These are phyloP conservation scores for Dryobota labecula DNA, from an alignment of 2,888 invertebrate genomes.

Conservation along the genomic window DNA sequence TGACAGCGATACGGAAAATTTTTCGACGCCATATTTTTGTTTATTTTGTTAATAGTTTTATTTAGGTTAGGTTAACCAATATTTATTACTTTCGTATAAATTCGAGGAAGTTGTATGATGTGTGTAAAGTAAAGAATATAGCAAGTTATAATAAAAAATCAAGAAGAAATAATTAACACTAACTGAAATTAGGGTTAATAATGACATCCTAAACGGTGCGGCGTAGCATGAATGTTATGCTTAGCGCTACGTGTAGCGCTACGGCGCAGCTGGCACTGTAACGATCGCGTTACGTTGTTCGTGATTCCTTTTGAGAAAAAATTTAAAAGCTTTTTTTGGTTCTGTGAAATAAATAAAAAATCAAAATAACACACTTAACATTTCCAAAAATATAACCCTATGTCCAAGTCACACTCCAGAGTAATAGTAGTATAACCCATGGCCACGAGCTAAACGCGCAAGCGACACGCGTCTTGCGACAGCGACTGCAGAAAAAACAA, in stretches of 20 bases:
- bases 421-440: background rate
- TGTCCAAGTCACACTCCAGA: too few species aligned
- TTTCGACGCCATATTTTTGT: too few species aligned
- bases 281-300: background rate
- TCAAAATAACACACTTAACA: background rate
- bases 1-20: too few species aligned
- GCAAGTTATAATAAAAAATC: background rate
- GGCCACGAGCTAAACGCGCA: background rate
- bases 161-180: background rate
- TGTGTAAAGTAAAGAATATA: background rate
- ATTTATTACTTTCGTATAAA: too few species aligned
- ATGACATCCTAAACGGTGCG: background rate
- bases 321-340: background rate
- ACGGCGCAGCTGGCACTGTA: conserved; percentile 2
- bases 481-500: background rate
- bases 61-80: too few species aligned
- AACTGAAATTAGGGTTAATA: too few species aligned
- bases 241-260: conserved; percentile 6
- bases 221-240: background rate
- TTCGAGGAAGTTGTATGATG: background rate
- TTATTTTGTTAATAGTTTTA: too few species aligned
- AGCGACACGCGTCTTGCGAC: background rate
- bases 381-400: background rate
- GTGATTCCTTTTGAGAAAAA: background rate
- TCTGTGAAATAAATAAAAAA: background rate